Percentiles rank a stretch among this genome's conserved stretches.
phyloP scores from a whole-genome alignment of 2,797 vertebrate genomes.

The Nannoperca australis region DNA sequence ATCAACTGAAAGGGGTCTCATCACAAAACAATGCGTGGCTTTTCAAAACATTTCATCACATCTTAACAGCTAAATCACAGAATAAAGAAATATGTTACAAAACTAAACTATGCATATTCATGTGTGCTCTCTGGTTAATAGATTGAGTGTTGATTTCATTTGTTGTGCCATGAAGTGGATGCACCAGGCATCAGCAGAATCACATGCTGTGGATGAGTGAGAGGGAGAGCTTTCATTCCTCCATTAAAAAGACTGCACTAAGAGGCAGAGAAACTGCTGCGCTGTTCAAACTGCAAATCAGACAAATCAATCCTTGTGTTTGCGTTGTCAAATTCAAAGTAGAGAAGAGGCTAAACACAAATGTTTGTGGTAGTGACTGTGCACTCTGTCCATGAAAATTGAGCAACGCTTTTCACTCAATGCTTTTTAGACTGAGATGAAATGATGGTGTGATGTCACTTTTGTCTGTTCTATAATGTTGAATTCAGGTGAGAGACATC shows the following conservation, averaged over 20 bases:
- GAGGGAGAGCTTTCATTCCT: constrained; percentile 57
- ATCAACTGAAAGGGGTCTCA: not conserved
- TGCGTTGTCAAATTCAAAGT: constrained; percentile 44
- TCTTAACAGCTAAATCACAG: not conserved
- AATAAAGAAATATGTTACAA: constrained; percentile 8
- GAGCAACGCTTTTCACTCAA: not conserved
- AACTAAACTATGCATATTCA: constrained; percentile 37
- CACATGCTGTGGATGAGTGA: constrained; percentile 30
- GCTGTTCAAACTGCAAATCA: constrained; percentile 59
- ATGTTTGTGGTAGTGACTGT: not conserved
- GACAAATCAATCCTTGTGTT: constrained; percentile 55
- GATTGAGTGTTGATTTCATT: constrained; percentile 47
- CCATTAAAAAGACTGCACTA: constrained; percentile 57
- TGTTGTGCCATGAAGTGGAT: constrained; percentile 50
- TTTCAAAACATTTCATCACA: not conserved
- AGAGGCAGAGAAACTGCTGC: constrained; percentile 67
- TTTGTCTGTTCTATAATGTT: not conserved
- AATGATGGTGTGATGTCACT: not conserved
- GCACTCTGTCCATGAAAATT: not conserved
- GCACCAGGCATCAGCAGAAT: constrained; percentile 66
- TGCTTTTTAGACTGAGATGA: constrained; percentile 5
- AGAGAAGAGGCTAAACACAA: not conserved
- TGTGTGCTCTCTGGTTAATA: constrained; percentile 16
- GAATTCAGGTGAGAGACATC: not conserved
- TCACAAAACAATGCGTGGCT: not conserved